phyloP scores from a whole-genome alignment of 1,140 invertebrate species.

The Hylaeus anthracinus region DNA sequence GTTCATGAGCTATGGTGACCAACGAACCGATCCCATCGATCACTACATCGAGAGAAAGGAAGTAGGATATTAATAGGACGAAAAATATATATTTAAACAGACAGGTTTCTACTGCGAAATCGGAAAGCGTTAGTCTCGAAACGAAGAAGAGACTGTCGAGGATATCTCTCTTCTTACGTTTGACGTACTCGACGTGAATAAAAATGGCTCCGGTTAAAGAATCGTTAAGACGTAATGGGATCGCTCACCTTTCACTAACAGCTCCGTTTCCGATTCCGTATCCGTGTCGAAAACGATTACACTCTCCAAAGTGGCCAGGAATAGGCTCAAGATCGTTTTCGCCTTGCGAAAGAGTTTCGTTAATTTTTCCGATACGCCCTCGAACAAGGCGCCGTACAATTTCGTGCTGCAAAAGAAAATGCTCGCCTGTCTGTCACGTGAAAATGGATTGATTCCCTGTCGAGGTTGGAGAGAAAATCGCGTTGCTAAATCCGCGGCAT shows the following conservation, averaged over 20 bases:
- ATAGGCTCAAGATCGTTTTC: conserved; percentile 64
- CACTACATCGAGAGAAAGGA: conserved; percentile 51
- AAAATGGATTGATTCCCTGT: not conserved
- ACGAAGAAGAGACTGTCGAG: not conserved
- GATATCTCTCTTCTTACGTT: not conserved
- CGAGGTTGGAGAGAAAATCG: too few species aligned
- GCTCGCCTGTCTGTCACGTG: not conserved
- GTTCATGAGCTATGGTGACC: conserved; percentile 61
- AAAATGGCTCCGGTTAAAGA: conserved; percentile 46
- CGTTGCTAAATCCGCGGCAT: not conserved
- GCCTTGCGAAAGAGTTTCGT: conserved; percentile 70
- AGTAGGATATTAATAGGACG: not conserved
- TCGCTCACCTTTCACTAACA: conserved; percentile 69
- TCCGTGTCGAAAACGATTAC: conserved; percentile 63
- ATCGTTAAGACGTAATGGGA: conserved; percentile 58
- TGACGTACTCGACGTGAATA: conserved; percentile 6
- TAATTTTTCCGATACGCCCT: conserved; percentile 60
- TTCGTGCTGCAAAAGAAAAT: conserved; percentile 60
- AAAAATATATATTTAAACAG: not conserved
- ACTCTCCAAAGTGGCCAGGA: conserved; percentile 65
- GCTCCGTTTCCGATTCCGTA: conserved; percentile 61
- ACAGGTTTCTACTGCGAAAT: too few species aligned
- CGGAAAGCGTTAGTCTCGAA: not conserved
- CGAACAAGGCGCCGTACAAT: conserved; percentile 59
- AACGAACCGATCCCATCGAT: conserved; percentile 67